These are phyloP conservation scores for Morus bassanus DNA, from an alignment of 2,797 vertebrate species.

Conservation along the genomic window DNA sequence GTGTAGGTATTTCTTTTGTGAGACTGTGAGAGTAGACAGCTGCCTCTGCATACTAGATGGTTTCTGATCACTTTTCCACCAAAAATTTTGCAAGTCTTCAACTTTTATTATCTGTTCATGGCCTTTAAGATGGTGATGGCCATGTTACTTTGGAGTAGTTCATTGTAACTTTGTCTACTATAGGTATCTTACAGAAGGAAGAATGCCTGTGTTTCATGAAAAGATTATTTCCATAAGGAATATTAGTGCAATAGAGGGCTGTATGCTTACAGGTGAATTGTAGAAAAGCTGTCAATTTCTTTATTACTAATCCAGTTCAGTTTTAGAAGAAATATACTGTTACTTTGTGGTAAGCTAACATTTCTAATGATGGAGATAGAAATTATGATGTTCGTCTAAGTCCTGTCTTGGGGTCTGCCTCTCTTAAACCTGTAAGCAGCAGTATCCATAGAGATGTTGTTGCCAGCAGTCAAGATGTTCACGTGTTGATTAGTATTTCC, in stretches of 20 bases:
- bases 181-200: background rate
- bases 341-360: background rate
- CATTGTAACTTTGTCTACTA: background rate
- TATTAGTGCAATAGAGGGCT: background rate
- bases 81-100: background rate
- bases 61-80: background rate
- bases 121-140: background rate
- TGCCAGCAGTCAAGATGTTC: conserved; percentile 20
- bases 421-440: background rate
- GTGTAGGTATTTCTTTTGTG: background rate
- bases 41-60: background rate
- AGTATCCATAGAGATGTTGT: conserved; percentile 35
- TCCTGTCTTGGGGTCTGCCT: background rate
- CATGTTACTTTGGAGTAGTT: background rate
- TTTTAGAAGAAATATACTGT: background rate
- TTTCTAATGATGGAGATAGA: background rate
- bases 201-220: background rate
- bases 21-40: background rate
- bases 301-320: background rate
- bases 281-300: background rate
- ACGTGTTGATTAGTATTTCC: conserved; percentile 40
- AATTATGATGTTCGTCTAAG: background rate
- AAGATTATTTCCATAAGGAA: background rate
- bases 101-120: fast-evolving
- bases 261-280: background rate